Conservation (phyloP, 1,140 invertebrate species). For the Hormaphis cornu region DNA sequence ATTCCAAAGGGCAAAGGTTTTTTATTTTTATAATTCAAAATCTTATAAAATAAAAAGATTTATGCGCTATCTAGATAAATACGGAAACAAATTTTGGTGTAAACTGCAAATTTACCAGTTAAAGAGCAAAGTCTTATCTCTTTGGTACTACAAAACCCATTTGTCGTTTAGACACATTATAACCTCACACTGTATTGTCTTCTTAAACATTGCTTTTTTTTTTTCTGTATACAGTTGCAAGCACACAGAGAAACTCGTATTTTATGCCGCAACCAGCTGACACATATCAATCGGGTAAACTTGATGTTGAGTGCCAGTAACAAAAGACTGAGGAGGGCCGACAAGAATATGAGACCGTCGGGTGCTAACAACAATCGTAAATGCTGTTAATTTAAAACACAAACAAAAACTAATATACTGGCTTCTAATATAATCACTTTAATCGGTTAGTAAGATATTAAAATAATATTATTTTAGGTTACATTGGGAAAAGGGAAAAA, state of each 20-base stretch:
- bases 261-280: conserved; percentile 50
- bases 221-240: conserved; percentile 36
- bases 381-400: conserved; percentile 45
- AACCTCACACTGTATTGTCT: too few species aligned
- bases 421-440: conserved; percentile 25
- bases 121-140: too few species aligned
- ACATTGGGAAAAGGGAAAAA: conserved; percentile 22
- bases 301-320: conserved; percentile 54
- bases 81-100: too few species aligned
- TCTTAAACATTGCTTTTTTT: not conserved
- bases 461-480: conserved; percentile 24
- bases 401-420: conserved; percentile 13
- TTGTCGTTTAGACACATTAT: too few species aligned
- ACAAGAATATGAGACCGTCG: conserved; percentile 54
- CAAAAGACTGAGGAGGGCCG: conserved; percentile 52
- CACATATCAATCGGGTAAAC: conserved; percentile 53
- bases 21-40: too few species aligned
- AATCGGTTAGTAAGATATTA: conserved; percentile 25
- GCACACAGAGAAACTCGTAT: conserved; percentile 43
- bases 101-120: too few species aligned
- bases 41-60: too few species aligned
- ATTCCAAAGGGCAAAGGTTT: too few species aligned
- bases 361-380: conserved; percentile 65
- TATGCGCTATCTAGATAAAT: too few species aligned
- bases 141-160: too few species aligned